Evolutionary conservation across 2,888 invertebrate genomes (phyloP), one percentile per base, ranked within the genome.

Genomic region (Muscina levida): DNA sequence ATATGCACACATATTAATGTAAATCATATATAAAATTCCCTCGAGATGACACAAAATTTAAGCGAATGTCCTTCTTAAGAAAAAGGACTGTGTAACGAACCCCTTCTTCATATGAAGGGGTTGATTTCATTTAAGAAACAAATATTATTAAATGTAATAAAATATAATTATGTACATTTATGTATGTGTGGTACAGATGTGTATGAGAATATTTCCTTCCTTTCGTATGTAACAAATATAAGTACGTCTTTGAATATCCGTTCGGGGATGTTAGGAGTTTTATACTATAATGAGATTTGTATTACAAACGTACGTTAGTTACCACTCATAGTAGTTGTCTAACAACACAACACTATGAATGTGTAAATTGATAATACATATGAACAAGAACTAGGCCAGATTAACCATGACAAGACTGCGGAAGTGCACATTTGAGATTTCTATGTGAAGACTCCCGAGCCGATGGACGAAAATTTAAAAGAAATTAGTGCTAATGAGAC

Each of bases 91-190:
- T 24, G 13, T 1, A 10, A 10, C 11, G 1, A 77, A n/a, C n/a
- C n/a, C n/a, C n/a, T n/a, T n/a, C n/a, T n/a, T n/a, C n/a, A n/a
- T n/a, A n/a, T n/a, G n/a, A n/a, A 77, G 77, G 81, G 81, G 81
- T 81, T 81, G 77, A 22, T 39, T 62, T 42, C 62, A 22, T 62
- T 62, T 39, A 72, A 77, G 57, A 37, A 24, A 57, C 6, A 26
- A 75, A 72, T 77, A 74, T 74, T 81, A 77, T 77, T 72, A 77
- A 81, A 81, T 77, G 67, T 81, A 81, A 75, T 81, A 77, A 81
- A 81, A 81, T 81, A 75, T 77, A 81, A 81, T 81, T 81, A 77
- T 72, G 67, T 71, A 66, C 73, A 57, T 31, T 5, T 31, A 8
- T 5, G 8, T 31, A 31, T 31, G 31, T 31, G 31, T 31, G 31